Evolutionary conservation across 2,888 invertebrate genomes (phyloP).

Genomic region (Acanthopleura granulata): DNA sequence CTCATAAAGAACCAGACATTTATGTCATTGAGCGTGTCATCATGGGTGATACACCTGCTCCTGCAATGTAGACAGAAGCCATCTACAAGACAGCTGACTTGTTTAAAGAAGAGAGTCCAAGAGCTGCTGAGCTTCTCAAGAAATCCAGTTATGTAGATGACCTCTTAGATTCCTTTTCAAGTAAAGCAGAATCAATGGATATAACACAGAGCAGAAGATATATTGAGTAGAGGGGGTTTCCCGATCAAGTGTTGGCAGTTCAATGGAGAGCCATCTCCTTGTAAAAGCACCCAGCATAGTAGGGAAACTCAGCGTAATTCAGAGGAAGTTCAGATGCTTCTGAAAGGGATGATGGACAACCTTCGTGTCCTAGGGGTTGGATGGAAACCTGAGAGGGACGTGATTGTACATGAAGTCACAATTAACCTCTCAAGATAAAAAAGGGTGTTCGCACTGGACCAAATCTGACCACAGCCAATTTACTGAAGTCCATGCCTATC

Average conservation of each 20-base stretch:
- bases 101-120: not conserved
- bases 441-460: conserved; percentile 6
- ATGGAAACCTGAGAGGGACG: conserved; percentile 13
- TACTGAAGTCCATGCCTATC: not conserved
- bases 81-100: conserved; percentile 15
- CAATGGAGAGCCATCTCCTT: not conserved
- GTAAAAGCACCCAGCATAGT: not conserved
- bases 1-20: conserved; percentile 15
- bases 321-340: not conserved
- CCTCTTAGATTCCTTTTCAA: not conserved
- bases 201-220: conserved; percentile 9
- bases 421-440: conserved; percentile 19
- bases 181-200: not conserved
- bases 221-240: conserved; percentile 19
- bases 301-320: not conserved
- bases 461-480: not conserved
- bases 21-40: conserved; percentile 9
- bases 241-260: conserved; percentile 5
- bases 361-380: conserved; percentile 3
- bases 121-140: conserved; percentile 16
- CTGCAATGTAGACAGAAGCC: conserved; percentile 11
- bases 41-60: conserved; percentile 7
- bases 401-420: conserved; percentile 15
- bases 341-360: not conserved
- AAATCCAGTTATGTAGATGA: conserved; percentile 22